Percentiles rank a stretch among this genome's conserved stretches.
Evolutionary conservation across 2,888 invertebrate genomes (phyloP).

Genomic region (Drosophila austrosaltans): DNA sequence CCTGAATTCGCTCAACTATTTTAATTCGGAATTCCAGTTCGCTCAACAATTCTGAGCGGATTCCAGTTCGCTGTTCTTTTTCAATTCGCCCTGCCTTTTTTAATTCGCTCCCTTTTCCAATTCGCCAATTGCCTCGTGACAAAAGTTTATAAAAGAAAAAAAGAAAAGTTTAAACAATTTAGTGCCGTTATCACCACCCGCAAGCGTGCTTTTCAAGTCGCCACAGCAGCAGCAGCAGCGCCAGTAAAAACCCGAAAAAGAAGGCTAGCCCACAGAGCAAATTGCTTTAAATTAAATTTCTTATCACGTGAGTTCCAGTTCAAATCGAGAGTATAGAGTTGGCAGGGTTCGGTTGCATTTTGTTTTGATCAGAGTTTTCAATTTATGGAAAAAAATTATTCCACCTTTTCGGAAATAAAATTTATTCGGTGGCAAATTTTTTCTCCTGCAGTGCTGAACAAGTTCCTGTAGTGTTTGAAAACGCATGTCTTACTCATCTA

Average conservation of each 20-base stretch:
- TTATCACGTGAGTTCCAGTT: conserved; percentile 89
- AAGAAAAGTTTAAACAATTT: conserved; percentile 58
- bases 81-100: too few species aligned
- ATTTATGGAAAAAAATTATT: conserved; percentile 23
- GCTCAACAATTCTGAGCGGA: too few species aligned
- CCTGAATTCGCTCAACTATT: too few species aligned
- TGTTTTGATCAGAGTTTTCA: too few species aligned
- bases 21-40: too few species aligned
- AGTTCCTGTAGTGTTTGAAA: not conserved
- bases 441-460: conserved; percentile 42
- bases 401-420: conserved; percentile 14
- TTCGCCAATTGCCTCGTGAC: conserved; percentile 55
- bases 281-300: conserved; percentile 91
- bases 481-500: too few species aligned
- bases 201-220: conserved; percentile 63
- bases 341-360: too few species aligned
- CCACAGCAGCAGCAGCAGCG: conserved; percentile 67
- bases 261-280: conserved; percentile 82
- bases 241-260: conserved; percentile 83
- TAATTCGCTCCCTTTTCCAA: too few species aligned
- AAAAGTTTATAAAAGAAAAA: conserved; percentile 74
- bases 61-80: too few species aligned
- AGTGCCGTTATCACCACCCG: conserved; percentile 65
- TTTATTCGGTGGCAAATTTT: conserved; percentile 40
- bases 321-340: conserved; percentile 35